A percentile compares a stretch with the other conserved stretches of the same genome.
Evolutionary conservation across 2,113 vertebrate genomes (phyloP).

Genomic region (Caracal caracal): DNA sequence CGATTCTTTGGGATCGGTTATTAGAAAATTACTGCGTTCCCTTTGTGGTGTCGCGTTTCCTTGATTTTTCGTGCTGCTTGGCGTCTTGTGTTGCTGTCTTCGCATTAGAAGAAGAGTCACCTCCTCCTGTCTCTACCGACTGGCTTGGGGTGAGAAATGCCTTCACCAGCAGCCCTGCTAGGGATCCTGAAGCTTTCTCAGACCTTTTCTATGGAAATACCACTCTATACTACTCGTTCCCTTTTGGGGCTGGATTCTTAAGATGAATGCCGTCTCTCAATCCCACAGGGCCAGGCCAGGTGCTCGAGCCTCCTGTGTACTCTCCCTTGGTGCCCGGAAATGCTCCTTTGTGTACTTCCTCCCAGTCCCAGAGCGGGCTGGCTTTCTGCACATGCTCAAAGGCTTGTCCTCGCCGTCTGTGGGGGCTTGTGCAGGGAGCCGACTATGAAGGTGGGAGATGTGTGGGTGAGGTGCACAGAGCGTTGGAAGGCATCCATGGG

Average conservation of each 20-base stretch:
- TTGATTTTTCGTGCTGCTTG: not conserved
- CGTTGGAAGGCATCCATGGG: not conserved
- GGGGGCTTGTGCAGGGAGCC: not conserved
- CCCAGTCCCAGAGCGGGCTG: not conserved
- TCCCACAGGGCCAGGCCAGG: not conserved
- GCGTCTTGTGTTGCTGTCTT: not conserved
- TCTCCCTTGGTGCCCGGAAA: not conserved
- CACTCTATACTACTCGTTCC: not conserved
- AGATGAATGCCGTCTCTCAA: not conserved
- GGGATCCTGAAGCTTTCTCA: not conserved
- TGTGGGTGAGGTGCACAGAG: not conserved
- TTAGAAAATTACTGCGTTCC: not conserved
- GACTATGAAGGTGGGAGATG: not conserved
- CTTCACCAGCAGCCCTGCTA: not conserved
- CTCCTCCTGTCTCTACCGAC: not conserved
- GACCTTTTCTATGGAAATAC: not conserved
- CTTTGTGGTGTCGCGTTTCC: not conserved
- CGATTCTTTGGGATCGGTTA: not conserved
- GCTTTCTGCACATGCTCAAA: not conserved
- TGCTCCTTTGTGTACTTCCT: not conserved
- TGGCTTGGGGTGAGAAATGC: not conserved
- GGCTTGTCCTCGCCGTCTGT: not conserved
- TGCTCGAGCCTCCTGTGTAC: not conserved
- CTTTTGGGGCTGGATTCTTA: not conserved
- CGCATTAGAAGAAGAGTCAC: not conserved